Evolutionary conservation across 2,797 vertebrate genomes (phyloP), one percentile per base, ranked within the genome.

Genomic region (Scyliorhinus canicula): DNA sequence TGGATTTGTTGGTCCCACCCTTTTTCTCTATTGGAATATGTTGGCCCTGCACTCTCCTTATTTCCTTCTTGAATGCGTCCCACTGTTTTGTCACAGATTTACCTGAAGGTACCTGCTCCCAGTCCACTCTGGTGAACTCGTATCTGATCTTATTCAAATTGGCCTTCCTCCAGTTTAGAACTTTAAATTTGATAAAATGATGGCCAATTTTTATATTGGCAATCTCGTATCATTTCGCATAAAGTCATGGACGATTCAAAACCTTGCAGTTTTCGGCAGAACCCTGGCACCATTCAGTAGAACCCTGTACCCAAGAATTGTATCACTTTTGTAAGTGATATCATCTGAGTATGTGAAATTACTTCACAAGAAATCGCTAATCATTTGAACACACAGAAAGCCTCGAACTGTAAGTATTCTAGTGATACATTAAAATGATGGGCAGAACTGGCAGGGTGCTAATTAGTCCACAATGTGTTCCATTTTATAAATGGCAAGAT

Each of bases 381-480:
- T 95, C 88, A 95, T 95, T 96, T 95, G 95, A 95, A 95, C n/a
- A 77, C 44, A 63, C 84, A 95, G 96, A 96, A 96, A 96, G 91
- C 96, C 93, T 86, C 96, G 95, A 95, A 95, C 95, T 71, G 67
- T 95, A 95, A 95, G 65, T 95, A 96, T 95, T 97, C 96, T 96
- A 50, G 93, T 95, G 95, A 97, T 95, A 97, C 95, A 96, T 96
- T 97, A 97, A 96, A 96, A 96, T 96, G 95, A 97, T 96, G 96
- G 96, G 96, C 96, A 97, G 95, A 96, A 96, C 95, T 97, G 96
- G 95, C 96, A 96, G 96, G 95, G 96, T 97, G 96, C 96, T 97
- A 97, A 98, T 97, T 97, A 97, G 96, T 96, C 95, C n/a, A 96
- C 96, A 96, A 97, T 96, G 96, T 95, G 96, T 97, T 96, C 96